Evolutionary conservation across 2,113 vertebrate species (phyloP).

Genomic region (Butorides virescens): DNA sequence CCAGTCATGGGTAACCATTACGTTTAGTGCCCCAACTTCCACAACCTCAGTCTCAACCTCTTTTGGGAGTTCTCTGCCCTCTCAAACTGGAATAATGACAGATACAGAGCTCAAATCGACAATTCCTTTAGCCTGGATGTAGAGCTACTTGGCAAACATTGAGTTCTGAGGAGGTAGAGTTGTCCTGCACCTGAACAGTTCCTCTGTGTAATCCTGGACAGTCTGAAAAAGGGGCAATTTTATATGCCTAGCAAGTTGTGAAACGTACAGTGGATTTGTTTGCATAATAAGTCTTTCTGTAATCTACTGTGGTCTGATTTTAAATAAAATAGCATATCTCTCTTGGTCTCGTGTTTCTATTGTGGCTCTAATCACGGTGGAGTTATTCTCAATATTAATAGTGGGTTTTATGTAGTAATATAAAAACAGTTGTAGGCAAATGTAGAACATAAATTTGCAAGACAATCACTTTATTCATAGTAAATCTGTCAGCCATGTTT

Average conservation of each 20-base stretch:
- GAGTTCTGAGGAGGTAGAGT: conserved; percentile 1
- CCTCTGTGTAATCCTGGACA: conserved; percentile 10
- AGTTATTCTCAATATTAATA: not conserved
- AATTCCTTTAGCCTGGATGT: not conserved
- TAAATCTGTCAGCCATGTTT: not conserved
- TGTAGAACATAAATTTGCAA: not conserved
- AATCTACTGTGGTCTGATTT: conserved; percentile 67
- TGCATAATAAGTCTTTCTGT: conserved; percentile 59
- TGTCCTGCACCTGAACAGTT: not conserved
- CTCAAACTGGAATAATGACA: conserved; percentile 22
- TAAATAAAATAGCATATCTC: conserved; percentile 63
- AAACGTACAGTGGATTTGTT: conserved; percentile 62
- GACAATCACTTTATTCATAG: not conserved
- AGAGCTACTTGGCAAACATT: not conserved
- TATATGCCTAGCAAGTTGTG: conserved; percentile 11
- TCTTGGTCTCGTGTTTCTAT: not conserved
- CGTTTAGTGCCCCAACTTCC: not conserved
- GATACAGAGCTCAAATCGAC: not conserved
- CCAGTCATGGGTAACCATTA: not conserved
- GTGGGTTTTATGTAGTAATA: not conserved
- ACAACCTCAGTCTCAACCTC: not conserved
- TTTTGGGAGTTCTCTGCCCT: not conserved
- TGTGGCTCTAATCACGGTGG: not conserved
- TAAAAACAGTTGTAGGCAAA: not conserved
- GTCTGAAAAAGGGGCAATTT: not conserved